Percentiles rank a stretch among this genome's conserved stretches.
phyloP scores from a whole-genome alignment of 2,113 vertebrate species.

The Tauraco erythrolophus region DNA sequence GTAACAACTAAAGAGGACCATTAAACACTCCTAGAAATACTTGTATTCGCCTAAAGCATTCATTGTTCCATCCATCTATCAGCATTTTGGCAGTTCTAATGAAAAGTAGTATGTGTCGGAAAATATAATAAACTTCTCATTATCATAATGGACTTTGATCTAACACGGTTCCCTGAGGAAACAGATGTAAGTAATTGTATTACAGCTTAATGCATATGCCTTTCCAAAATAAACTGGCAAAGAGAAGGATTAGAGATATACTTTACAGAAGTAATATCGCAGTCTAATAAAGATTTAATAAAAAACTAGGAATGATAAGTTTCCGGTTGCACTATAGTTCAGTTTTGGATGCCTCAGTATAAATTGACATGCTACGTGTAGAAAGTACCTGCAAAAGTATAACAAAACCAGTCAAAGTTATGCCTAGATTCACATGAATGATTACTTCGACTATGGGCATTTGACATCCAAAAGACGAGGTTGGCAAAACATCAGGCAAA shows the following conservation, averaged over 20 bases:
- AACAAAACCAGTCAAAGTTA: neutral
- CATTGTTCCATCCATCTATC: neutral
- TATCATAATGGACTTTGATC: neutral
- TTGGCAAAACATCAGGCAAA: neutral
- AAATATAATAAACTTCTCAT: constrained; percentile 40
- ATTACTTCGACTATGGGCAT: neutral
- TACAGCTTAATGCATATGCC: neutral
- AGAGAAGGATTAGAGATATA: neutral
- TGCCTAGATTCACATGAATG: neutral
- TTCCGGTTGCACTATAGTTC: neutral
- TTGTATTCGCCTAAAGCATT: neutral
- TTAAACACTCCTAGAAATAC: neutral
- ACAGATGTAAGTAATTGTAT: constrained; percentile 2
- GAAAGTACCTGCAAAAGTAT: neutral
- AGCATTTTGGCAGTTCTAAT: neutral
- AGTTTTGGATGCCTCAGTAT: neutral
- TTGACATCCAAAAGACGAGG: neutral
- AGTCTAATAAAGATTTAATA: neutral
- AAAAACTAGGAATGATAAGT: neutral
- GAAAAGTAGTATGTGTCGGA: neutral
- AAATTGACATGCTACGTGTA: neutral
- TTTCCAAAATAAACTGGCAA: constrained; percentile 43
- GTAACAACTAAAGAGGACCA: neutral
- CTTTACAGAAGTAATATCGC: neutral
- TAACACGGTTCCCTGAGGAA: neutral